phyloP scores from a whole-genome alignment of 2,797 vertebrate species.

The Ptychadena robeensis region DNA sequence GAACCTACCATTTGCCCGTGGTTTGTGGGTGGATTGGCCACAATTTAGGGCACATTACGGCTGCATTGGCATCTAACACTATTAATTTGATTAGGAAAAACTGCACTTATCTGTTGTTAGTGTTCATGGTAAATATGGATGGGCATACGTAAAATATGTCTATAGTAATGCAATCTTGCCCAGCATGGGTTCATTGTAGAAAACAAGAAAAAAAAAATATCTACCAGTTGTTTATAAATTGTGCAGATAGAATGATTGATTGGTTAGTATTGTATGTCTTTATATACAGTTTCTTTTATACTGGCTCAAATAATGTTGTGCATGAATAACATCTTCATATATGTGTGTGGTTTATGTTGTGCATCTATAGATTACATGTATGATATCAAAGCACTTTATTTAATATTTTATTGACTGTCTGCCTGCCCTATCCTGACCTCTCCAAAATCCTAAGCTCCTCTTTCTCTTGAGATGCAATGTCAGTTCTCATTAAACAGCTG shows the following conservation, averaged over 20 bases:
- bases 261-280: slow-evolving; percentile 9
- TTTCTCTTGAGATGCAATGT: slow-evolving; percentile 84
- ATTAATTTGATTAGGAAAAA: too few species aligned
- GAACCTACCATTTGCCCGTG: too few species aligned
- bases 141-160: not conserved
- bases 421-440: slow-evolving; percentile 86
- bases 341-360: slow-evolving; percentile 11
- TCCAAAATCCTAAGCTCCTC: slow-evolving; percentile 86
- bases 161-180: not conserved
- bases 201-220: not conserved
- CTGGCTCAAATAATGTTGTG: slow-evolving; percentile 56
- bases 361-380: slow-evolving; percentile 78
- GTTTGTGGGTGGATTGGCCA: too few species aligned
- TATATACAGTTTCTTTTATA: slow-evolving; percentile 16
- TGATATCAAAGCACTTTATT: slow-evolving; percentile 86
- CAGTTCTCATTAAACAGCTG: slow-evolving; percentile 82
- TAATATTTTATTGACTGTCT: slow-evolving; percentile 94
- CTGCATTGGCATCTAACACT: too few species aligned
- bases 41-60: too few species aligned
- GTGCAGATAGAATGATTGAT: not conserved
- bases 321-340: slow-evolving; percentile 64
- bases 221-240: not conserved
- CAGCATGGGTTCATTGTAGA: not conserved
- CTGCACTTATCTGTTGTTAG: too few species aligned
- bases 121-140: not conserved